Percentiles rank a stretch among this genome's conserved stretches.
Evolutionary conservation across 2,797 vertebrate genomes (phyloP).

Genomic region (Tokudaia muenninki): DNA sequence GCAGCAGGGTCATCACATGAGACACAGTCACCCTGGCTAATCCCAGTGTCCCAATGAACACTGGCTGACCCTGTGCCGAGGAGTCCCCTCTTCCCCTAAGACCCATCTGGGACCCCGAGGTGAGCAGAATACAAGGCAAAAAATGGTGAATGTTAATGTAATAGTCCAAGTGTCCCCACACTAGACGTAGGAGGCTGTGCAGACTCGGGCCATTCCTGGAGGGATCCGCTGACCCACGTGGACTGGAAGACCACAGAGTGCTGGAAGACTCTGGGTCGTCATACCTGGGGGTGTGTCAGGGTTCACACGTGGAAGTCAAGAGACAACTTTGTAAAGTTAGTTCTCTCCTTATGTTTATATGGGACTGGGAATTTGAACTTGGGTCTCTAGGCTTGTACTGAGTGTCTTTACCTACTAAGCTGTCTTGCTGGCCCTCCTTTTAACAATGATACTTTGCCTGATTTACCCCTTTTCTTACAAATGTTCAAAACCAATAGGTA

Average conservation of each 20-base stretch:
- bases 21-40: background rate
- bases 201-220: background rate
- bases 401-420: background rate
- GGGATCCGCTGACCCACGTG: background rate
- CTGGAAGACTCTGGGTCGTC: background rate
- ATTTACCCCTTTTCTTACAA: background rate
- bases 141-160: background rate
- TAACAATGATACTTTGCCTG: background rate
- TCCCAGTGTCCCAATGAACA: background rate
- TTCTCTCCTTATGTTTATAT: background rate
- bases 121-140: background rate
- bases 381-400: too few relatives aligned
- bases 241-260: background rate
- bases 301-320: background rate
- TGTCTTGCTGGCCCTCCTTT: background rate
- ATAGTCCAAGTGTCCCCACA: fast-evolving
- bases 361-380: background rate
- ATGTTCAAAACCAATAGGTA: background rate
- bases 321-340: background rate
- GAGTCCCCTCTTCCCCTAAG: too few relatives aligned
- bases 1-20: background rate
- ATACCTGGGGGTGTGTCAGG: background rate
- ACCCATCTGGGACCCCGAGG: background rate
- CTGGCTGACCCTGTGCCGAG: fast-evolving
- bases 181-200: background rate